A percentile compares a stretch with the other conserved stretches of the same genome.
phyloP scores from a whole-genome alignment of 2,797 vertebrate species.

The Macroramphosus scolopax region DNA sequence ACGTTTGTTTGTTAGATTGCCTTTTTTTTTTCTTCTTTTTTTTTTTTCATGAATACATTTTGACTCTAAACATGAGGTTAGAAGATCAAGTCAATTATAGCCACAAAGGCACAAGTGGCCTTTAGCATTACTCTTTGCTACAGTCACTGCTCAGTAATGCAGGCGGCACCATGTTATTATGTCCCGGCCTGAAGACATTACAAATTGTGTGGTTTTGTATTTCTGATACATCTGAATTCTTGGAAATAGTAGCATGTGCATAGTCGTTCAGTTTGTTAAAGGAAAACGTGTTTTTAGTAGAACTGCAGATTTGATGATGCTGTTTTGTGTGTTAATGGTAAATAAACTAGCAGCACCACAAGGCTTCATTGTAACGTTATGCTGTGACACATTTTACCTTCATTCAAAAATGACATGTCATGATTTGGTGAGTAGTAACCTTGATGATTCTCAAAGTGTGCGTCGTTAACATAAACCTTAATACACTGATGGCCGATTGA shows the following conservation, averaged over 20 bases:
- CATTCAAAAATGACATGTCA: too few species aligned
- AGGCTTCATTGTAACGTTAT: too few species aligned
- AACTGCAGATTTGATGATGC: slow-evolving; percentile 1
- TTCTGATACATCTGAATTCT: slow-evolving; percentile 20
- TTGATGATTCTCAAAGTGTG: too few species aligned
- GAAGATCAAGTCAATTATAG: slow-evolving; percentile 14
- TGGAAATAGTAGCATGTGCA: slow-evolving; percentile 11
- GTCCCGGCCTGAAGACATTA: not conserved
- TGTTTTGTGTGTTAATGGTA: too few species aligned
- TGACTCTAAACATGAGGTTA: not conserved
- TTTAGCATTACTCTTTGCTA: slow-evolving; percentile 11
- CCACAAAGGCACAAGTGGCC: slow-evolving; percentile 5
- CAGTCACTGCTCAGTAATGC: slow-evolving; percentile 13
- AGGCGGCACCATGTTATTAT: slow-evolving; percentile 13
- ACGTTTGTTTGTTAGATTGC: slow-evolving; percentile 3
- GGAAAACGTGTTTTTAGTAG: slow-evolving; percentile 5
- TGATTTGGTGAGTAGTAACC: too few species aligned
- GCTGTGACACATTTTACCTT: too few species aligned
- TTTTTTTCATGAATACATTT: slow-evolving; percentile 4
- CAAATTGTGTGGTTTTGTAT: slow-evolving; percentile 12
- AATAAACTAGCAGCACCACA: too few species aligned
- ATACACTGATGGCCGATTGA: too few species aligned
- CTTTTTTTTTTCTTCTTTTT: not conserved
- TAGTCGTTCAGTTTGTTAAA: slow-evolving; percentile 13
- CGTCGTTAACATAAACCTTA: too few species aligned